phyloP scores from a whole-genome alignment of 2,888 invertebrate genomes.

The Rhabditoides inermis region DNA sequence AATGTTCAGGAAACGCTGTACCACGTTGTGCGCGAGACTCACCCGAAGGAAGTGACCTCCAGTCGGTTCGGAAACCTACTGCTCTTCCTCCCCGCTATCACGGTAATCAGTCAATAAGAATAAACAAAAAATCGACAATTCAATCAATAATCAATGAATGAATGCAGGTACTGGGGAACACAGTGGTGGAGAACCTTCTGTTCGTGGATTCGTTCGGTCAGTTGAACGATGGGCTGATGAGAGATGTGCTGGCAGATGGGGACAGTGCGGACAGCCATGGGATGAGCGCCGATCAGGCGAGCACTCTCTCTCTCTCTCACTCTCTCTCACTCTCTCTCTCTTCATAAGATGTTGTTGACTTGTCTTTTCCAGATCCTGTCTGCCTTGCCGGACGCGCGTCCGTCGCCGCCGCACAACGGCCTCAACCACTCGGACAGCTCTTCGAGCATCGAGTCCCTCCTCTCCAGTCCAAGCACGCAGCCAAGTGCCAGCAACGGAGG shows the following conservation, averaged over 20 bases:
- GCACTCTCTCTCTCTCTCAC: too few relatives aligned
- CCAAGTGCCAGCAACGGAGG: too few relatives aligned
- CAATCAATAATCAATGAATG: not conserved
- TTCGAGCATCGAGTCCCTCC: conserved; percentile 20
- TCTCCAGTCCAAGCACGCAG: conserved; percentile 15
- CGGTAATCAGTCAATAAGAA: conserved; percentile 23
- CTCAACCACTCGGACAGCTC: conserved; percentile 22
- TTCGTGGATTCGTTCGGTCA: conserved; percentile 46
- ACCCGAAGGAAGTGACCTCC: conserved; percentile 51
- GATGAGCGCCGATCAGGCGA: not conserved
- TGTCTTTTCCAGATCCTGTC: too few relatives aligned
- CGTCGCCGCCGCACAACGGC: conserved; percentile 10
- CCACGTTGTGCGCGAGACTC: conserved; percentile 48
- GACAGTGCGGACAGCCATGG: not conserved
- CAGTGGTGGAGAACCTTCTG: conserved; percentile 46
- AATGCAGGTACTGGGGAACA: conserved; percentile 40
- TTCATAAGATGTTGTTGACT: too few relatives aligned
- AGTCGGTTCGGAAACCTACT: conserved; percentile 49
- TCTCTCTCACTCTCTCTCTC: too few relatives aligned
- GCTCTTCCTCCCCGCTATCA: conserved; percentile 44
- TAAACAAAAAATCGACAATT: not conserved
- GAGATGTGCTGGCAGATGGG: conserved; percentile 36
- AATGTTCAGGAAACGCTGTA: conserved; percentile 35
- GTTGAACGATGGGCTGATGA: conserved; percentile 39
- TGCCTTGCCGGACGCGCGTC: too few relatives aligned